A percentile compares a stretch with the other conserved stretches of the same genome.
Evolutionary conservation across 2,113 vertebrate genomes (phyloP).

Genomic region (Marcusenius ussheri): DNA sequence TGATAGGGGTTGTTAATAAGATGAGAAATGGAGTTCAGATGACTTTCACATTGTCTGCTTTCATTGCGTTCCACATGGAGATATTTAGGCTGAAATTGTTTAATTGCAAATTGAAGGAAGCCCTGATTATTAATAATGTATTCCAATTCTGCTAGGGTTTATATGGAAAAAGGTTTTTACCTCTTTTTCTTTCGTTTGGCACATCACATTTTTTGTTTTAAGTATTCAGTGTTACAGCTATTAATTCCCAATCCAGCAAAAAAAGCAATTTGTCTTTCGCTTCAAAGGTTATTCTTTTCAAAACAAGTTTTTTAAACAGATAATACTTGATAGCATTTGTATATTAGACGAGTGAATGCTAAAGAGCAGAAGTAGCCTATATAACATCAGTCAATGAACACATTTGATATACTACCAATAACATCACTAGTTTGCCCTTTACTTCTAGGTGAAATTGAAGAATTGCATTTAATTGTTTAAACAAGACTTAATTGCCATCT

Average conservation of each 20-base stretch:
- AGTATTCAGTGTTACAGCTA: neutral
- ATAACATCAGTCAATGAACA: neutral
- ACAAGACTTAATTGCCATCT: constrained; percentile 3
- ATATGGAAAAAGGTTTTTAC: neutral
- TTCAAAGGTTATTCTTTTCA: neutral
- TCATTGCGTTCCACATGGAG: neutral
- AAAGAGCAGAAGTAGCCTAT: neutral
- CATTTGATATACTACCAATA: neutral
- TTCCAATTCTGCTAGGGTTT: neutral
- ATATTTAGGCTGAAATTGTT: neutral
- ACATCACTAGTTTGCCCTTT: neutral
- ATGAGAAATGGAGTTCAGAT: neutral
- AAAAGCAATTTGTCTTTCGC: neutral
- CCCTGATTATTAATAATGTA: neutral
- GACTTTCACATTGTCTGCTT: neutral
- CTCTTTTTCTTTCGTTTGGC: neutral
- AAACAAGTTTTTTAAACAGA: neutral
- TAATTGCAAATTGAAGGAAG: neutral
- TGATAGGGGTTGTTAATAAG: constrained; percentile 4
- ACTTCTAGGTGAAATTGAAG: neutral
- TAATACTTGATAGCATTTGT: neutral
- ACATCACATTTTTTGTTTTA: neutral
- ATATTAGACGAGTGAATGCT: neutral
- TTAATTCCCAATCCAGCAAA: neutral
- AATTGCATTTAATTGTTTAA: neutral